These are phyloP conservation scores for Drymodes brunneopygia DNA, from an alignment of 2,113 vertebrate species.

Conservation along the genomic window DNA sequence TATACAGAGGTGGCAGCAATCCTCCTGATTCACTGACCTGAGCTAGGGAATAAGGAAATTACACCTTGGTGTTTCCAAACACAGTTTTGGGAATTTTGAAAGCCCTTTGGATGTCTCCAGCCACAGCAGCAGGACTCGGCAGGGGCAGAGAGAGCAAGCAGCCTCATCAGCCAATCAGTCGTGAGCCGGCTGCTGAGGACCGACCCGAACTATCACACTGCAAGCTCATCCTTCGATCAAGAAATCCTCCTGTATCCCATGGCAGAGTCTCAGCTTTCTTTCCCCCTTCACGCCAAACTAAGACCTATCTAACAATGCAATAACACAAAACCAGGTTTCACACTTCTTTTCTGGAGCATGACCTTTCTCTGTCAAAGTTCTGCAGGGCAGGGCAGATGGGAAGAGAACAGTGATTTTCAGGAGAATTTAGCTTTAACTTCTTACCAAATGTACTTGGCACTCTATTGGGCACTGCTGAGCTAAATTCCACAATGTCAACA, in stretches of 20 bases:
- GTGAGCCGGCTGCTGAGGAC: background rate
- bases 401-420: background rate
- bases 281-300: background rate
- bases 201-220: background rate
- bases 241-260: background rate
- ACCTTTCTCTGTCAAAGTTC: background rate
- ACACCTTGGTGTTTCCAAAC: background rate
- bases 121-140: background rate
- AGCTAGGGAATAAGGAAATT: background rate
- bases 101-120: background rate
- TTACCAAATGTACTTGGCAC: background rate
- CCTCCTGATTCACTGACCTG: constrained; percentile 27
- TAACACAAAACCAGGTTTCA: background rate
- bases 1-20: constrained; percentile 1
- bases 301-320: background rate
- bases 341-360: background rate
- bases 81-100: background rate
- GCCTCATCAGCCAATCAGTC: background rate
- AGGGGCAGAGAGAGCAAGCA: background rate
- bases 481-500: background rate
- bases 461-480: background rate
- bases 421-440: constrained; percentile 11
- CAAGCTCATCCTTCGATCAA: background rate
- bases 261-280: background rate
- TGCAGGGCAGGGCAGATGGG: background rate